These are phyloP conservation scores for Phoronis australis DNA, from an alignment of 2,888 invertebrate species.

Conservation along the genomic window DNA sequence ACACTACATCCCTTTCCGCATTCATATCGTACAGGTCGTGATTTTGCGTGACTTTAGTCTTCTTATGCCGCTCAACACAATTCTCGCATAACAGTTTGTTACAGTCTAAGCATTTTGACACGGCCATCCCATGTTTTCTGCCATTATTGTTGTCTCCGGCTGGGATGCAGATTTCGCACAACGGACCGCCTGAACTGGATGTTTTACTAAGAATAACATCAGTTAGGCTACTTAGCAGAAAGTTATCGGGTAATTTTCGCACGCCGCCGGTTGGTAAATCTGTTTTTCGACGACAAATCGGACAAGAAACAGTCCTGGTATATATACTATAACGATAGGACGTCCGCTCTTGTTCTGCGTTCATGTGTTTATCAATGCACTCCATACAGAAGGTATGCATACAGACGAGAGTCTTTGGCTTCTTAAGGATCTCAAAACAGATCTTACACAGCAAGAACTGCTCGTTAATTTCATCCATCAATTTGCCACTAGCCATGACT, in stretches of 20 bases:
- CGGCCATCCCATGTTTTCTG: too few species aligned
- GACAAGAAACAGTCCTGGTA: slow-evolving; percentile 42
- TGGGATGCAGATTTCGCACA: slow-evolving; percentile 41
- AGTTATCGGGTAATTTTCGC: slow-evolving; percentile 46
- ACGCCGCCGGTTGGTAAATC: slow-evolving; percentile 48
- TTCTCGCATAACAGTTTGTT: slow-evolving; percentile 42
- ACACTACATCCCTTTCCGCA: slow-evolving; percentile 48
- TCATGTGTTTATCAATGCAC: slow-evolving; percentile 48
- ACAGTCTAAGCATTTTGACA: slow-evolving; percentile 49
- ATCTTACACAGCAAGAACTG: slow-evolving; percentile 51
- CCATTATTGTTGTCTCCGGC: slow-evolving; percentile 25
- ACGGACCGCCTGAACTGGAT: slow-evolving; percentile 26
- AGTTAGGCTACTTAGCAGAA: slow-evolving; percentile 45
- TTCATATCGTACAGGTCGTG: slow-evolving; percentile 49
- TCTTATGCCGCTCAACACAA: slow-evolving; percentile 45
- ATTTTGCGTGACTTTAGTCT: slow-evolving; percentile 46
- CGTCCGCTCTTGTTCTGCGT: slow-evolving; percentile 34
- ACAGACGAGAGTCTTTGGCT: slow-evolving; percentile 48
- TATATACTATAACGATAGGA: slow-evolving; percentile 36
- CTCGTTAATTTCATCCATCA: slow-evolving; percentile 49
- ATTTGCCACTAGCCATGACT: too few species aligned
- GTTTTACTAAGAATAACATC: slow-evolving; percentile 33
- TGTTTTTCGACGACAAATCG: slow-evolving; percentile 47
- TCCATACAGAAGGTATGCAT: slow-evolving; percentile 48
- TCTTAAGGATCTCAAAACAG: slow-evolving; percentile 43